These are phyloP conservation scores for Trachelipus rathkii DNA, from an alignment of 1,140 invertebrate genomes.

Conservation along the genomic window DNA sequence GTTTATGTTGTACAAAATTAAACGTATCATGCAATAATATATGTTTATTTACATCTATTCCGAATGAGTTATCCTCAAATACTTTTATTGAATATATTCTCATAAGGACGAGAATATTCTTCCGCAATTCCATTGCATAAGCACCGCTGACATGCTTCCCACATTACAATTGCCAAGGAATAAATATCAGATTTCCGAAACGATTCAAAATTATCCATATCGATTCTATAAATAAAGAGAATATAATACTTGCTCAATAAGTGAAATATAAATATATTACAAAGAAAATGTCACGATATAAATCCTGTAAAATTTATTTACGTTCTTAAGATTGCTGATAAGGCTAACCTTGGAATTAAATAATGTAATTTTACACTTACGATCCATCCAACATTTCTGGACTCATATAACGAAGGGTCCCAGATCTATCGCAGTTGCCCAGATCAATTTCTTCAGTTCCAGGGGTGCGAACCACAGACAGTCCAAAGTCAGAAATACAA, in stretches of 20 bases:
- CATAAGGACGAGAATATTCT: no score
- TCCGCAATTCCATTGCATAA: conserved; percentile 66
- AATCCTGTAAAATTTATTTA: no score
- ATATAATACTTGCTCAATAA: no score
- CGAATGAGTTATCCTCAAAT: no score
- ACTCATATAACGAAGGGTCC: conserved; percentile 90
- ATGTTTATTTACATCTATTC: no score
- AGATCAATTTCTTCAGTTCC: conserved; percentile 65
- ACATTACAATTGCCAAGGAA: conserved; percentile 80
- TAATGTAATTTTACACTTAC: conserved; percentile 52
- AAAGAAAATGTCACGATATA: no score
- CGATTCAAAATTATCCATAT: conserved; percentile 78
- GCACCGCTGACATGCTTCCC: conserved; percentile 78
- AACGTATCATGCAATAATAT: no score
- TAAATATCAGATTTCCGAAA: conserved; percentile 86
- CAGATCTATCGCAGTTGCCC: conserved; percentile 69
- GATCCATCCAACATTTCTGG: conserved; percentile 87
- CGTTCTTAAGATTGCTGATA: no score
- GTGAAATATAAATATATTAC: no score
- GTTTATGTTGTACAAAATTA: no score
- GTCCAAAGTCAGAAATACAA: conserved; percentile 86
- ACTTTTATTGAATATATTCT: no score
- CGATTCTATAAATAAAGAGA: conserved; percentile 60
- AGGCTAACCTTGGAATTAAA: no score
- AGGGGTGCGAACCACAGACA: conserved; percentile 82